Percentiles rank a stretch among this genome's conserved stretches.
Evolutionary conservation across 2,113 vertebrate species (phyloP).

Genomic region (Thalassoma bifasciatum): DNA sequence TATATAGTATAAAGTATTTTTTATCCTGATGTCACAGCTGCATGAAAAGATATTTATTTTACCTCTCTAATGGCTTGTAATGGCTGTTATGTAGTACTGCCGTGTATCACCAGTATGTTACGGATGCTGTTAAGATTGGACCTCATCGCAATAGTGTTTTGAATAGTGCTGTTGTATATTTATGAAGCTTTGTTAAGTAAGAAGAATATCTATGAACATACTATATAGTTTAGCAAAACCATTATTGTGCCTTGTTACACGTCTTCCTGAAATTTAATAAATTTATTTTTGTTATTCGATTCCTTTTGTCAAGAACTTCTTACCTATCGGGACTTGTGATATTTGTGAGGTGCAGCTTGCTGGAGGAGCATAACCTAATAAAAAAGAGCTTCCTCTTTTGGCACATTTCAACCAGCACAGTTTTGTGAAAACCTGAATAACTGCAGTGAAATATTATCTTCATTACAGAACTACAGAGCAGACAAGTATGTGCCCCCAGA

Average conservation of each 20-base stretch:
- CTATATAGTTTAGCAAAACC: slow-evolving; percentile 56
- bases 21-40: slow-evolving; percentile 27
- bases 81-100: slow-evolving; percentile 43
- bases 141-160: slow-evolving; percentile 43
- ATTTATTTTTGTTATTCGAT: slow-evolving; percentile 66
- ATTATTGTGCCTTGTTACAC: slow-evolving; percentile 71
- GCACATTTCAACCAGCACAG: not conserved
- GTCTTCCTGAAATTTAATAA: slow-evolving; percentile 74
- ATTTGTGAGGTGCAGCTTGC: not conserved
- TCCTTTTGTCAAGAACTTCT: not conserved
- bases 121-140: slow-evolving; percentile 22
- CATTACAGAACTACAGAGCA: slow-evolving; percentile 50
- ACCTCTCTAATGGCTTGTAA: slow-evolving; percentile 32
- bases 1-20: slow-evolving; percentile 16
- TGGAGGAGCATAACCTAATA: not conserved
- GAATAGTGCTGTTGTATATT: slow-evolving; percentile 9
- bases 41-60: slow-evolving; percentile 45
- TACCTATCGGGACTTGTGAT: not conserved
- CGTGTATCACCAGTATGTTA: slow-evolving; percentile 42
- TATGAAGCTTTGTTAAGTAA: slow-evolving; percentile 37
- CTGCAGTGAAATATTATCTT: slow-evolving; percentile 37
- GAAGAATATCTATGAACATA: slow-evolving; percentile 39
- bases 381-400: not conserved
- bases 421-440: slow-evolving; percentile 14
- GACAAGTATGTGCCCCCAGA: slow-evolving; percentile 57